These are phyloP conservation scores for Pseudanteris insignis DNA, from an alignment of 2,888 invertebrate genomes.

Conservation along the genomic window DNA sequence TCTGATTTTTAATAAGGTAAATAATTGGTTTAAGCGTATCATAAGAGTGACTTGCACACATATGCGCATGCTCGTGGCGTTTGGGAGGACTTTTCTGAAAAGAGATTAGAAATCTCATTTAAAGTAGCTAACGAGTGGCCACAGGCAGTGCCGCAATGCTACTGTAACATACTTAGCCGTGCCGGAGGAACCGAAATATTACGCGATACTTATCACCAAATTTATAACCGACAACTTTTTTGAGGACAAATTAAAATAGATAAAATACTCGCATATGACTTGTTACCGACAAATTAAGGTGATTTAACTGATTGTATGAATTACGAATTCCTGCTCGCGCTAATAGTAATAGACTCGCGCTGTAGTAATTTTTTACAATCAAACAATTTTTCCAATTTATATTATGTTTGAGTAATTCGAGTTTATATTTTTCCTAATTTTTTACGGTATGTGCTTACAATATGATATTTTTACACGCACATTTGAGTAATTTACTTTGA, in stretches of 20 bases:
- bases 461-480: too few species aligned
- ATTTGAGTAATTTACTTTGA: too few species aligned
- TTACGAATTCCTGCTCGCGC: too few species aligned
- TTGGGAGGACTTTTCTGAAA: constrained; percentile 23
- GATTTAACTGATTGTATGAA: constrained; percentile 9
- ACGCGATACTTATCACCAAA: constrained; percentile 31
- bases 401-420: too few species aligned
- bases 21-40: constrained; percentile 14
- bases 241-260: constrained; percentile 36
- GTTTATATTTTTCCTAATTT: too few species aligned
- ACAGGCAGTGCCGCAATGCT: constrained; percentile 15
- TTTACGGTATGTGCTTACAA: too few species aligned
- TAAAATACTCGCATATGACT: constrained; percentile 16
- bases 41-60: constrained; percentile 2
- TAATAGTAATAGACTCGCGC: too few species aligned
- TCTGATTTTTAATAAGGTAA: too few species aligned
- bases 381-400: too few species aligned
- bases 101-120: constrained; percentile 41
- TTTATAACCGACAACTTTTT: constrained; percentile 35
- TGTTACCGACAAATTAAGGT: constrained; percentile 19
- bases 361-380: too few species aligned
- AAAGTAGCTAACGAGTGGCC: constrained; percentile 38
- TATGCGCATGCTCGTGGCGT: constrained; percentile 1
- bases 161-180: constrained; percentile 12
- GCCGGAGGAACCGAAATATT: constrained; percentile 32